phyloP scores from a whole-genome alignment of 64 coral and sea anemone species.

The Actinia equina region DNA sequence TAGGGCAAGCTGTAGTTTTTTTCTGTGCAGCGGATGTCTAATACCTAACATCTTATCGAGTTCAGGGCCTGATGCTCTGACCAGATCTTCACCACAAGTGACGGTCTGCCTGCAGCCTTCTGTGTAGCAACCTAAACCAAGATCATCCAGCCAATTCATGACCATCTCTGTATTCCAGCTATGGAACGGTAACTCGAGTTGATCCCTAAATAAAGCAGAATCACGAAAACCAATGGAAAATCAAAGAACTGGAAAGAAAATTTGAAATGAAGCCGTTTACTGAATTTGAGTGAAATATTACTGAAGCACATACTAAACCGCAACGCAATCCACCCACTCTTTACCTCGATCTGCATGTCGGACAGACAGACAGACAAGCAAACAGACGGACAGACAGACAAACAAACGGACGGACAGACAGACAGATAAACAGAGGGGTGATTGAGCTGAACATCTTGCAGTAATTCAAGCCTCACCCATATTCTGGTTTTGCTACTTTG shows the following conservation, averaged over 20 bases:
- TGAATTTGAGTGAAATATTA: too few relatives aligned
- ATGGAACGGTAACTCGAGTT: slow-evolving; percentile 80
- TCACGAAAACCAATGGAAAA: neutral
- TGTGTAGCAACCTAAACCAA: slow-evolving; percentile 74
- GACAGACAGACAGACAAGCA: too few relatives aligned
- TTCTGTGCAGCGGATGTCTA: slow-evolving; percentile 76
- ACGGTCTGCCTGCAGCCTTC: slow-evolving; percentile 49
- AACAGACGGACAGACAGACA: too few relatives aligned
- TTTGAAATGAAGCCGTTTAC: too few relatives aligned
- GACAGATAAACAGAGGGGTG: too few relatives aligned
- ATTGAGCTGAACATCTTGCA: too few relatives aligned
- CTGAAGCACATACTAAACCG: too few relatives aligned
- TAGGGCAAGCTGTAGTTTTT: slow-evolving; percentile 85
- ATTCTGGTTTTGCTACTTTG: neutral
- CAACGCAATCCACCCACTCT: too few relatives aligned
- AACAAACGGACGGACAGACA: too few relatives aligned
- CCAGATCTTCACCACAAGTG: slow-evolving; percentile 76
- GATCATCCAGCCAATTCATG: slow-evolving; percentile 87
- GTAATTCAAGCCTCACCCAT: neutral
- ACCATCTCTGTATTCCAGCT: slow-evolving; percentile 91
- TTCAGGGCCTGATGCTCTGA: slow-evolving; percentile 67
- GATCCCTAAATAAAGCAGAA: slow-evolving; percentile 39
- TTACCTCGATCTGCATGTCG: too few relatives aligned
- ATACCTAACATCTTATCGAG: slow-evolving; percentile 83
- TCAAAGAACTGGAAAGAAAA: neutral